Evolutionary conservation across 2,797 vertebrate genomes (phyloP).

Genomic region (Eulemur coronatus): DNA sequence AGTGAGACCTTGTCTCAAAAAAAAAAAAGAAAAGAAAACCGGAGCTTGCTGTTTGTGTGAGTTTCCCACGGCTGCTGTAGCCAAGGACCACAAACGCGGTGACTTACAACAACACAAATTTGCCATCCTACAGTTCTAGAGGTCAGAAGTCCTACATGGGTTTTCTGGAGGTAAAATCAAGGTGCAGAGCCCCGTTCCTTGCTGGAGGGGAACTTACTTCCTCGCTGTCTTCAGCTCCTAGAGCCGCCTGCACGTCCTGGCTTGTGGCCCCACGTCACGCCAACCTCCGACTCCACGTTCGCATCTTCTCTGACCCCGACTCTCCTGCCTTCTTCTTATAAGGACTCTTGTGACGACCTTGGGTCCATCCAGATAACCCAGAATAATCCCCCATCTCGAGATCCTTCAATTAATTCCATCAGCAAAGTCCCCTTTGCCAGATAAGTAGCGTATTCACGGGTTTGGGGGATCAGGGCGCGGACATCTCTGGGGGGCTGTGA

Average conservation of each 20-base stretch:
- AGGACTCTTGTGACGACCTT: background rate
- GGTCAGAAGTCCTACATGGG: background rate
- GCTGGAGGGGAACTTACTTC: background rate
- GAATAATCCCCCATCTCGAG: background rate
- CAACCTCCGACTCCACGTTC: fast-evolving
- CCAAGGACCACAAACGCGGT: background rate
- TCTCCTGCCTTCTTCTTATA: background rate
- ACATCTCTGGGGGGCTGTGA: fast-evolving
- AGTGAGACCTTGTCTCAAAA: background rate
- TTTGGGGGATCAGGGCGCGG: background rate
- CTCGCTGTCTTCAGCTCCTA: background rate
- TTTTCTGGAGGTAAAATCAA: background rate
- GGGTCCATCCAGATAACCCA: background rate
- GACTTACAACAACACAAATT: background rate
- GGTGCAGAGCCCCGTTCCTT: too few species aligned
- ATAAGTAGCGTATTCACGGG: background rate
- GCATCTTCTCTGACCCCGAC: background rate
- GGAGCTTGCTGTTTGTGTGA: background rate
- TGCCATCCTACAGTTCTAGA: background rate
- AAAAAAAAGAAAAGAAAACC: background rate
- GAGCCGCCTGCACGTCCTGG: background rate
- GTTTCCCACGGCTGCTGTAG: background rate
- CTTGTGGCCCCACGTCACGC: background rate
- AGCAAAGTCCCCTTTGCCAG: background rate
- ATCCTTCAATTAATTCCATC: background rate